Conservation (phyloP, 2,888 invertebrate genomes). For the Metacarcinus magister region DNA sequence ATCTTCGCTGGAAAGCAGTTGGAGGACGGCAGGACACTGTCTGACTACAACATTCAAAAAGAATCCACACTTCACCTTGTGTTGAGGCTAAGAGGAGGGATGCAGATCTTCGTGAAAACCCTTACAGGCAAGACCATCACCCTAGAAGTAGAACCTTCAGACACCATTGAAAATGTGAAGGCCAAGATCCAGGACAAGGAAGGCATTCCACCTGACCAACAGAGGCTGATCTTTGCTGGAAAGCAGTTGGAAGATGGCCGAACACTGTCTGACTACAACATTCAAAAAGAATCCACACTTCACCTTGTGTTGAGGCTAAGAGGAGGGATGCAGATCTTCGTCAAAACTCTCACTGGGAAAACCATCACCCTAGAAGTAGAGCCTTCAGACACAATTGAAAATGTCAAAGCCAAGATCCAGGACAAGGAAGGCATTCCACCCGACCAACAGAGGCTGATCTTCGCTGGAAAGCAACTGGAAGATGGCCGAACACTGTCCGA, state of each 20-base stretch:
- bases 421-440: slow-evolving; percentile 17
- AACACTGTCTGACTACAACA: slow-evolving; percentile 86
- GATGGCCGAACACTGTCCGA: background rate
- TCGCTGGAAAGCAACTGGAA: background rate
- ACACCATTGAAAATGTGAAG: slow-evolving; percentile 67
- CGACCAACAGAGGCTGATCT: slow-evolving; percentile 7
- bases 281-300: background rate
- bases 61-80: slow-evolving; percentile 1
- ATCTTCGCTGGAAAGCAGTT: slow-evolving; percentile 30
- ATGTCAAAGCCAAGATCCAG: slow-evolving; percentile 3
- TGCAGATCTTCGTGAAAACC: slow-evolving; percentile 72
- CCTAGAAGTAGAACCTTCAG: slow-evolving; percentile 66
- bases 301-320: background rate
- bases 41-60: slow-evolving; percentile 85
- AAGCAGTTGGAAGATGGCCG: slow-evolving; percentile 87
- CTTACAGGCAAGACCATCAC: slow-evolving; percentile 65
- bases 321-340: background rate
- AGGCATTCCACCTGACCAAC: slow-evolving; percentile 88
- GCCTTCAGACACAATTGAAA: background rate
- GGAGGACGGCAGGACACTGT: slow-evolving; percentile 83
- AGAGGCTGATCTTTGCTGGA: slow-evolving; percentile 87
- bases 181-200: slow-evolving; percentile 67
- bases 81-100: background rate
- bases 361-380: background rate
- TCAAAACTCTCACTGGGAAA: background rate